Evolutionary conservation across 1,140 invertebrate genomes (phyloP).

Genomic region (Tenebrio molitor): DNA sequence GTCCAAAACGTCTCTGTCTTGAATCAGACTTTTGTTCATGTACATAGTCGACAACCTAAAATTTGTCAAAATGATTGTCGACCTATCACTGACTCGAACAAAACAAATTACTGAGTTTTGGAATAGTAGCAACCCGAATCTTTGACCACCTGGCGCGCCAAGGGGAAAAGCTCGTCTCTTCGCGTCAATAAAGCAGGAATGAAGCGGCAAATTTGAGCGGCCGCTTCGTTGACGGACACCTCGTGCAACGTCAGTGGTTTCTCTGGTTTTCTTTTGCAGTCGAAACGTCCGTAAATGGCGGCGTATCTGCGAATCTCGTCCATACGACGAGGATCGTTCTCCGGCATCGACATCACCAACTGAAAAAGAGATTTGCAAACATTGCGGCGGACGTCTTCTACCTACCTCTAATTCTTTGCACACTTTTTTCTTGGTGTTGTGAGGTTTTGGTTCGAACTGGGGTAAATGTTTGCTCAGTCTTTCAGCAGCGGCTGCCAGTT

Average conservation of each 20-base stretch:
- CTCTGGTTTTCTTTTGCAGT: slow-evolving; percentile 95
- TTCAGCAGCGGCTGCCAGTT: slow-evolving; percentile 86
- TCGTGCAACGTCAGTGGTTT: slow-evolving; percentile 97
- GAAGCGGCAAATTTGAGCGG: slow-evolving; percentile 93
- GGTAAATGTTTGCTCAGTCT: slow-evolving; percentile 87
- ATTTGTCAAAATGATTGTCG: slow-evolving; percentile 21
- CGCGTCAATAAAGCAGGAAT: slow-evolving; percentile 91
- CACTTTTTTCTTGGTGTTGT: slow-evolving; percentile 93
- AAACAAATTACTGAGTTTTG: slow-evolving; percentile 64
- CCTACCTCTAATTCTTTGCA: slow-evolving; percentile 91
- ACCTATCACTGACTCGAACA: neutral
- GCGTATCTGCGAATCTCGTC: slow-evolving; percentile 96
- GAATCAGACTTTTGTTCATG: slow-evolving; percentile 53
- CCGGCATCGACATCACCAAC: slow-evolving; percentile 90
- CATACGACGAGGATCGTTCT: slow-evolving; percentile 89
- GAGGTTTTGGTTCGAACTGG: slow-evolving; percentile 87
- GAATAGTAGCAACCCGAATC: slow-evolving; percentile 88
- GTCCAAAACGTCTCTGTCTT: slow-evolving; percentile 53
- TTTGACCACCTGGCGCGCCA: slow-evolving; percentile 94
- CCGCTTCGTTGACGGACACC: slow-evolving; percentile 97
- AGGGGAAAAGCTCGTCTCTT: slow-evolving; percentile 93
- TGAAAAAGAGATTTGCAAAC: slow-evolving; percentile 59
- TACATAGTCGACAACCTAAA: slow-evolving; percentile 61
- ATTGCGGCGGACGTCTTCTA: slow-evolving; percentile 6
- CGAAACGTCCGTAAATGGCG: slow-evolving; percentile 96